Percentiles rank a stretch among this genome's conserved stretches.
These are phyloP conservation scores for Lycophotia porphyrea DNA, from an alignment of 2,888 invertebrate species.

Conservation along the genomic window DNA sequence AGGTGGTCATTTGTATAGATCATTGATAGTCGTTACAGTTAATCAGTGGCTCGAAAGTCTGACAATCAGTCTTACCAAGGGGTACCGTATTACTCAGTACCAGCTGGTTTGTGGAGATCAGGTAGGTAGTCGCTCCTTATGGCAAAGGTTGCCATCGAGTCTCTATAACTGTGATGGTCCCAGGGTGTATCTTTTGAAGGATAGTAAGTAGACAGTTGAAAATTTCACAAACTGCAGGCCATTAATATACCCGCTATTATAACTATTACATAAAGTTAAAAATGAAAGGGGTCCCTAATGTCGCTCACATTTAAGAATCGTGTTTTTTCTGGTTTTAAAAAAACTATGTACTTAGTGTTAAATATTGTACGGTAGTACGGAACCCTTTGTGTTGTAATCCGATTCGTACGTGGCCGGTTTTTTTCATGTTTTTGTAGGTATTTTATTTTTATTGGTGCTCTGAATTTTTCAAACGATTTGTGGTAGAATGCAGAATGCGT, in stretches of 20 bases:
- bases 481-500: neutral
- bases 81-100: neutral
- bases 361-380: neutral
- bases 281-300: neutral
- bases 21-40: neutral
- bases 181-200: neutral
- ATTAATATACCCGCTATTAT: neutral
- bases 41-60: neutral
- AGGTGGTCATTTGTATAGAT: neutral
- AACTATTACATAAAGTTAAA: neutral
- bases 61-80: neutral
- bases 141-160: neutral
- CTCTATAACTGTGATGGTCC: neutral
- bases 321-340: neutral
- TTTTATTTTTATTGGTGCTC: conserved; percentile 13
- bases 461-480: conserved; percentile 3
- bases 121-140: neutral
- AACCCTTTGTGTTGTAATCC: neutral
- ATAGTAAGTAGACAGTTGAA: neutral
- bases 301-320: neutral
- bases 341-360: neutral
- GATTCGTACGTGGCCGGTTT: neutral
- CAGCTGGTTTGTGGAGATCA: neutral
- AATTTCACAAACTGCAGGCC: neutral
- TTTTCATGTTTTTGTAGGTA: conserved; percentile 2